Percentiles rank a stretch among this genome's conserved stretches.
These are phyloP conservation scores for Lemur catta DNA, from an alignment of 2,797 vertebrate species.

Conservation along the genomic window DNA sequence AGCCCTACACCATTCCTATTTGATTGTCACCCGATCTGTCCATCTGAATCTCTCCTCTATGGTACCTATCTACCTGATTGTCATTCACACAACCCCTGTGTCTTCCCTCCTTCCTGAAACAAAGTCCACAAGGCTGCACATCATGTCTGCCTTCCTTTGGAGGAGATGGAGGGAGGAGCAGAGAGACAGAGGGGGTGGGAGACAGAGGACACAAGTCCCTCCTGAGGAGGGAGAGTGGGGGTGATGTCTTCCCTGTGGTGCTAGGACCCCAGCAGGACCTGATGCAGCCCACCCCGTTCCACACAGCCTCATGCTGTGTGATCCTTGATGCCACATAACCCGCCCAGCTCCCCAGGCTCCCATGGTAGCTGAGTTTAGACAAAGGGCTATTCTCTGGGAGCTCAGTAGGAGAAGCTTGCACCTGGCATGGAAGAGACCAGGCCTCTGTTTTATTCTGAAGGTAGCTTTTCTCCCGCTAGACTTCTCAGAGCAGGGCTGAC, in stretches of 20 bases:
- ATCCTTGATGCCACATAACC: background rate
- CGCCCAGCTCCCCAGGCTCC: background rate
- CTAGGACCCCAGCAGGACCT: background rate
- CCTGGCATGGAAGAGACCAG: background rate
- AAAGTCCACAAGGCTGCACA: background rate
- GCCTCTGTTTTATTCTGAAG: background rate
- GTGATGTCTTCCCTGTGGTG: background rate
- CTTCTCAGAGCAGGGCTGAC: background rate
- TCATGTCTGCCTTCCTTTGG: background rate
- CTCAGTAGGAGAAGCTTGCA: background rate
- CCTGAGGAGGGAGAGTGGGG: background rate
- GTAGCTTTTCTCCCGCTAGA: background rate
- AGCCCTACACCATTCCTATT: background rate
- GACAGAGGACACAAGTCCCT: background rate
- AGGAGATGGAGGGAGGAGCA: background rate
- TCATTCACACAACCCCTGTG: background rate
- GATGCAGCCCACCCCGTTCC: rapidly evolving
- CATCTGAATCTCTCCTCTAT: background rate
- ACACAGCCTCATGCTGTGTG: background rate
- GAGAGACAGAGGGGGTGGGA: background rate
- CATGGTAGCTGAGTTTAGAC: background rate
- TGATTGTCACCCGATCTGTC: rapidly evolving
- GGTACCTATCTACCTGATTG: background rate
- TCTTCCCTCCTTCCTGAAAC: background rate
- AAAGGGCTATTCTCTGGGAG: background rate